These are phyloP conservation scores for Eulemur rufifrons DNA, from an alignment of 2,113 vertebrate species.

Conservation along the genomic window DNA sequence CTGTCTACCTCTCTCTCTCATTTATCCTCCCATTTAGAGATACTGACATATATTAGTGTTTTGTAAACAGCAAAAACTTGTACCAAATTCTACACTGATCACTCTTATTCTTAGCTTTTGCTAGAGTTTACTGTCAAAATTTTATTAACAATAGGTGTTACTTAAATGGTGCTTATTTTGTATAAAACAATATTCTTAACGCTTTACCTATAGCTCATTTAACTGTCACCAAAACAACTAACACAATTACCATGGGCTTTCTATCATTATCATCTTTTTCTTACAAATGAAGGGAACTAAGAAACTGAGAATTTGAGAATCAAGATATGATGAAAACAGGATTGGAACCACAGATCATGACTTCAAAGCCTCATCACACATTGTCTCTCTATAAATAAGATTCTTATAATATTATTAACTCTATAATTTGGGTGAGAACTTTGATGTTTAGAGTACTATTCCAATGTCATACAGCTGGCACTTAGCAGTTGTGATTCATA, in stretches of 20 bases:
- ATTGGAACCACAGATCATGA: background rate
- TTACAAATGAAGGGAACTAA: background rate
- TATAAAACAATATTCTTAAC: background rate
- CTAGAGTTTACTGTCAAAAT: background rate
- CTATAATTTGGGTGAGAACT: background rate
- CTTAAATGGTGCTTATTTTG: background rate
- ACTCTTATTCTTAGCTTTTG: background rate
- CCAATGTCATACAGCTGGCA: fast-evolving
- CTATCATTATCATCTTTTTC: too few species aligned
- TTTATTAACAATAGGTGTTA: background rate
- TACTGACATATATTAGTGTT: background rate
- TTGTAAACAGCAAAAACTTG: background rate
- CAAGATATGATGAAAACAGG: background rate
- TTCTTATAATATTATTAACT: background rate
- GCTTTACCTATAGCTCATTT: background rate
- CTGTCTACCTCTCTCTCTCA: fast-evolving
- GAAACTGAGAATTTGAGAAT: background rate
- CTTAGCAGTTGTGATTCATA: background rate
- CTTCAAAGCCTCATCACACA: background rate
- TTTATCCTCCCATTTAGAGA: background rate
- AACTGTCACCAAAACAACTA: background rate
- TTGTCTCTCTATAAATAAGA: background rate
- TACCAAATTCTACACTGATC: background rate
- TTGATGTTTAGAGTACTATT: background rate
- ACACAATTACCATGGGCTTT: background rate